Percentiles rank a stretch among this genome's conserved stretches.
These are phyloP conservation scores for Hemistola chrysoprasaria DNA, from an alignment of 2,888 invertebrate species.

Conservation along the genomic window DNA sequence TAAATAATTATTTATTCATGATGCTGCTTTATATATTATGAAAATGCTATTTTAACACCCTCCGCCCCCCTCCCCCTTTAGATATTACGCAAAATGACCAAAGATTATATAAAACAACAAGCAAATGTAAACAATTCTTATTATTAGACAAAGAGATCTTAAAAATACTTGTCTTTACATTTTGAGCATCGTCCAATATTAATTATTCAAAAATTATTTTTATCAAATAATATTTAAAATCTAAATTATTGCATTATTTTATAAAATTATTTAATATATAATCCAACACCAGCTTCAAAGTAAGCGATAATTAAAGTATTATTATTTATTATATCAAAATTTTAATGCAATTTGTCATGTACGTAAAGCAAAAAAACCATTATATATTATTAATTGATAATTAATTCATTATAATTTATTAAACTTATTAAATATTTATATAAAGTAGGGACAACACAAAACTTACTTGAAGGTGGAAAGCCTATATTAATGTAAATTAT, in stretches of 20 bases:
- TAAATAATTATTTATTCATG: too few relatives aligned
- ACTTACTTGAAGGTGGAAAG: constrained; percentile 35
- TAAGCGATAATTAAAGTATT: constrained; percentile 18
- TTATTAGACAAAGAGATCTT: constrained; percentile 43
- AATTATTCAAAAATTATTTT: constrained; percentile 33
- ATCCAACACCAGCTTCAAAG: constrained; percentile 36
- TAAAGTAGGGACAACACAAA: constrained; percentile 4
- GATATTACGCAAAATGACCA: too few relatives aligned
- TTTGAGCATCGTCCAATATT: constrained; percentile 60
- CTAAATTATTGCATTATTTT: constrained; percentile 44
- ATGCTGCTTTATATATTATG: too few relatives aligned
- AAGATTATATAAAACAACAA: constrained; percentile 26
- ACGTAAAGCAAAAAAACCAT: too few relatives aligned
- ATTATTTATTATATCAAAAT: not conserved
- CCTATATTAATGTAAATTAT: constrained; percentile 32
- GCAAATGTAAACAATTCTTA: constrained; percentile 29
- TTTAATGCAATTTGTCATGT: too few relatives aligned
- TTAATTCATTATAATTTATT: too few relatives aligned
- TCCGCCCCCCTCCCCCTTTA: too few relatives aligned
- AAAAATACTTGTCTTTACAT: constrained; percentile 50
- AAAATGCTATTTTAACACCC: too few relatives aligned
- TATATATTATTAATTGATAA: too few relatives aligned
- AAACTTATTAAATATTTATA: too few relatives aligned
- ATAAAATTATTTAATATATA: constrained; percentile 40
- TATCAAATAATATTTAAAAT: constrained; percentile 27